Evolutionary conservation across 2,113 vertebrate genomes (phyloP).

Genomic region (Miniopterus natalensis): DNA sequence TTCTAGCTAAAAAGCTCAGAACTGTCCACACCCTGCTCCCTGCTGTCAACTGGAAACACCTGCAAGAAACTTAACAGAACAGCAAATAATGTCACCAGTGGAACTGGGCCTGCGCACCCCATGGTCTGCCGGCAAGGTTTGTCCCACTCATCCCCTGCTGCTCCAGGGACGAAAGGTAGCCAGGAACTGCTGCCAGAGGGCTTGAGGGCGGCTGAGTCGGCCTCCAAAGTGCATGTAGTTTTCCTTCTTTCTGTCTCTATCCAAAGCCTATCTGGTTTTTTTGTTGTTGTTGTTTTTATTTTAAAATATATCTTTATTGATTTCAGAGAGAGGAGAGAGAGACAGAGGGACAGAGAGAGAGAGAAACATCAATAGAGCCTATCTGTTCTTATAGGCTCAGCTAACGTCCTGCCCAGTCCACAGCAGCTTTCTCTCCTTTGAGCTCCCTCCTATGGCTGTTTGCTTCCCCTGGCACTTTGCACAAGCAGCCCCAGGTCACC

Average conservation of each 20-base stretch:
- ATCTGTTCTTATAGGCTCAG: neutral
- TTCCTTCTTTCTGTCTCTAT: neutral
- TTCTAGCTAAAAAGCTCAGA: neutral
- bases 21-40: slow-evolving; percentile 43
- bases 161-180: neutral
- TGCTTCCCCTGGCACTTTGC: neutral
- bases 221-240: rapidly evolving
- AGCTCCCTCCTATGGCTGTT: neutral
- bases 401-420: neutral
- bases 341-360: neutral
- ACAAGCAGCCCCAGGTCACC: neutral
- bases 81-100: neutral
- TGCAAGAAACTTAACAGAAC: neutral
- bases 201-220: too few relatives aligned
- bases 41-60: neutral
- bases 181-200: neutral
- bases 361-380: neutral
- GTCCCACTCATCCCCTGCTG: neutral
- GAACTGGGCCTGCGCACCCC: neutral
- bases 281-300: too few relatives aligned
- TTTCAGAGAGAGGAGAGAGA: too few relatives aligned
- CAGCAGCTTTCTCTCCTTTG: neutral
- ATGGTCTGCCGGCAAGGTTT: neutral
- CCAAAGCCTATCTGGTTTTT: neutral
- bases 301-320: neutral